Evolutionary conservation across 2,888 invertebrate genomes (phyloP).

Genomic region (Eledone cirrhosa): DNA sequence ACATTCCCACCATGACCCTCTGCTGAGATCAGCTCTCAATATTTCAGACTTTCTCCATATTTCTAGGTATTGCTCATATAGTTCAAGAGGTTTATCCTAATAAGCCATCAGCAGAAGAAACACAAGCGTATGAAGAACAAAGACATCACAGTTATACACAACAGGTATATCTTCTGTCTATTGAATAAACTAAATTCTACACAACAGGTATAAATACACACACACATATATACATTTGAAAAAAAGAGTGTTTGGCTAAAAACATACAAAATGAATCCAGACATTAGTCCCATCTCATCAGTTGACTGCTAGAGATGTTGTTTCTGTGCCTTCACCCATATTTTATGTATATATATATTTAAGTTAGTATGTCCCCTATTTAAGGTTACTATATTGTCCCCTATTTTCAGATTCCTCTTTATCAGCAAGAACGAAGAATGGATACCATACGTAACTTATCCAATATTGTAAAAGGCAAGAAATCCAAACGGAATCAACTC

Average conservation of each 20-base stretch:
- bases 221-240: too few relatives aligned
- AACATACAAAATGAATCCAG: too few relatives aligned
- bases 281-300: too few relatives aligned
- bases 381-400: too few relatives aligned
- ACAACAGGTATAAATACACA: too few relatives aligned
- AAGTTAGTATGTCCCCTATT: too few relatives aligned
- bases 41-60: background rate
- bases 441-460: slow-evolving; percentile 75
- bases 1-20: too few relatives aligned
- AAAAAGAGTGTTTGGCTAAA: too few relatives aligned
- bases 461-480: slow-evolving; percentile 81
- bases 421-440: slow-evolving; percentile 56
- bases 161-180: slow-evolving; percentile 64
- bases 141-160: slow-evolving; percentile 69
- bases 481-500: slow-evolving; percentile 72
- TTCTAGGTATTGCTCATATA: slow-evolving; percentile 71
- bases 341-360: too few relatives aligned
- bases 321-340: too few relatives aligned
- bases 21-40: too few relatives aligned
- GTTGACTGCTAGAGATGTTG: too few relatives aligned
- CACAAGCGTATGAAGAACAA: slow-evolving; percentile 68
- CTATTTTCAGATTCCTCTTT: slow-evolving; percentile 56
- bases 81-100: slow-evolving; percentile 68
- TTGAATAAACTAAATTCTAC: background rate
- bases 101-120: slow-evolving; percentile 67